Evolutionary conservation across 2,888 invertebrate species (phyloP), one percentile per base, ranked within the genome.

Genomic region (Zeuzera pyrina): DNA sequence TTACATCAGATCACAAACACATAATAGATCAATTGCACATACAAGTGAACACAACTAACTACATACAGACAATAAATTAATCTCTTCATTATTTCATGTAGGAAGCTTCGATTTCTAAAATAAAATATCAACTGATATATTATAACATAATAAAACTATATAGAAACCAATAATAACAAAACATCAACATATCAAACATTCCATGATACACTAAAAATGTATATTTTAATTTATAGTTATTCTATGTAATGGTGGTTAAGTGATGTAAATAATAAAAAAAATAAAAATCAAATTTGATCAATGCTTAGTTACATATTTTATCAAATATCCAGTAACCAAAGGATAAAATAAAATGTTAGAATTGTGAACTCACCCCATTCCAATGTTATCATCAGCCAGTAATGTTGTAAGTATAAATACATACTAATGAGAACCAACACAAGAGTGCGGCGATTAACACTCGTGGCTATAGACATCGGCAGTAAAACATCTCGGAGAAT

Each of bases 1-100:
- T 68, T 63, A 65, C 73, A 71, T 79, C 78, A 78, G 81, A 83
- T 83, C 83, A 78, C 81, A 77, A 74, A 77, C 72, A 71, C 67
- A 61, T 57, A 65, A n/a, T 57, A 65, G 60, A 65, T 73, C 65
- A 65, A 74, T 77, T 77, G 77, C 73, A 77, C 70, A 60, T 69
- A n/a, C n/a, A n/a, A n/a, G 56, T 70, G 62, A 74, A 76, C 66
- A 70, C 69, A 63, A 67, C 66, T n/a, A n/a, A n/a, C n/a, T 74
- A 73, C 67, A 65, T 65, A 61, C 57, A 64, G 59, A 66, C 65
- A 72, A 74, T 78, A 83, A 79, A 74, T 78, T 78, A 83, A 81
- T 79, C 81, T 81, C 79, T 65, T 68, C 49, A 54, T 59, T 59
- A 64, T 52, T 52, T 66, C 65, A 49, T 64, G 35, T 31, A 30